Percentiles rank a stretch among this genome's conserved stretches.
Evolutionary conservation across 2,113 vertebrate species (phyloP).

Genomic region (Abramis brama): DNA sequence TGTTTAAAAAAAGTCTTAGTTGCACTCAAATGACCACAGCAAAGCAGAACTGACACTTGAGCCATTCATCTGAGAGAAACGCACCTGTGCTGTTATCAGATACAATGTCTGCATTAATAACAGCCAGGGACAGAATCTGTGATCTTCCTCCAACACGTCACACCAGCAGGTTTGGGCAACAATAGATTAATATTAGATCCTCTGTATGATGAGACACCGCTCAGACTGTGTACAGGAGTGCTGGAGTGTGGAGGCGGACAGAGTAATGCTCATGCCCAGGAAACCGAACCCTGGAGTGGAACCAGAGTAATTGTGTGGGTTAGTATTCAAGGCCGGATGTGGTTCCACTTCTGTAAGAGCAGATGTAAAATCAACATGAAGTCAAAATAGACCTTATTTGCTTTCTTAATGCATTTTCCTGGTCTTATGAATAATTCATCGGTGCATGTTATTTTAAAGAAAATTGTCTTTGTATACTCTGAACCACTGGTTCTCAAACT

Average conservation of each 20-base stretch:
- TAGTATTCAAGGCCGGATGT: neutral
- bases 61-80: neutral
- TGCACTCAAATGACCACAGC: neutral
- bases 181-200: constrained; percentile 2
- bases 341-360: neutral
- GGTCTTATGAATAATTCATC: neutral
- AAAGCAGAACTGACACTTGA: neutral
- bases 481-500: neutral
- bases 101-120: neutral
- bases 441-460: neutral
- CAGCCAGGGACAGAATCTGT: neutral
- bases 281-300: neutral
- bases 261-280: neutral
- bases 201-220: neutral
- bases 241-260: neutral
- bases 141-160: neutral
- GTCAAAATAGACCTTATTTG: neutral
- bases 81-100: neutral
- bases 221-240: constrained; percentile 12
- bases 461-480: neutral
- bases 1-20: neutral
- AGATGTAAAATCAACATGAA: neutral
- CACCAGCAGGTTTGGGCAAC: constrained; percentile 1
- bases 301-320: constrained; percentile 19
- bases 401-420: neutral